Evolutionary conservation across 2,888 invertebrate species (phyloP), one percentile per base, ranked within the genome.

Genomic region (Aphidius colemani): DNA sequence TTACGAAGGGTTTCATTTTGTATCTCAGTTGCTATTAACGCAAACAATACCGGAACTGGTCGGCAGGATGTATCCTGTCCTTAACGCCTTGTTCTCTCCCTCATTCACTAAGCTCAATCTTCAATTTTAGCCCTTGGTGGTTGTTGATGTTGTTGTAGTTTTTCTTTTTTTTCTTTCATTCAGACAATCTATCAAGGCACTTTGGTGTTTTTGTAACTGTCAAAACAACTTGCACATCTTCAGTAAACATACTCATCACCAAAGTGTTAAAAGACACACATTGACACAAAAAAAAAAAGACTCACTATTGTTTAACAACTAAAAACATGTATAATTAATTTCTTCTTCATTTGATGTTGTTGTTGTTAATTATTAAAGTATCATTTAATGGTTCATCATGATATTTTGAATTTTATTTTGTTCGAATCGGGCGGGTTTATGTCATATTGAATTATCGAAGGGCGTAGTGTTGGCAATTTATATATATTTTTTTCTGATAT

Each of bases 21-120:
- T 80, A 76, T 81, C 79, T 79, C 69, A 71, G 71, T 72, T 61
- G 76, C 79, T 80, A 80, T 80, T 81, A 81, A 77, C 75, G 75
- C 74, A 73, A 77, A 78, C 80, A 76, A 80, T 81, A 77, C 78
- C 81, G 81, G 80, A 80, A 80, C 77, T 72, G 72, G 77, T 74
- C 74, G 30, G 30, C 73, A 75, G 74, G 74, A 76, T 78, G 76
- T 78, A 81, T 81, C 79, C 79, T 78, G 76, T 77, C 70, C 75
- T 78, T 76, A 78, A 80, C 78, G 80, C 78, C 78, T 76, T 57
- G 58, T 64, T 66, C 66, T 59, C 63, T 59, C 66, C 57, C 67
- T 63, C 59, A 59, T 67, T 55, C 44, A 59, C 63, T 62, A 62
- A 68, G 64, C 51, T 65, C 62, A 57, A 64, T 61, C 66, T 65